A percentile compares a stretch with the other conserved stretches of the same genome.
Conservation (phyloP, 2,797 vertebrate species). For the Lepus townsendii region DNA sequence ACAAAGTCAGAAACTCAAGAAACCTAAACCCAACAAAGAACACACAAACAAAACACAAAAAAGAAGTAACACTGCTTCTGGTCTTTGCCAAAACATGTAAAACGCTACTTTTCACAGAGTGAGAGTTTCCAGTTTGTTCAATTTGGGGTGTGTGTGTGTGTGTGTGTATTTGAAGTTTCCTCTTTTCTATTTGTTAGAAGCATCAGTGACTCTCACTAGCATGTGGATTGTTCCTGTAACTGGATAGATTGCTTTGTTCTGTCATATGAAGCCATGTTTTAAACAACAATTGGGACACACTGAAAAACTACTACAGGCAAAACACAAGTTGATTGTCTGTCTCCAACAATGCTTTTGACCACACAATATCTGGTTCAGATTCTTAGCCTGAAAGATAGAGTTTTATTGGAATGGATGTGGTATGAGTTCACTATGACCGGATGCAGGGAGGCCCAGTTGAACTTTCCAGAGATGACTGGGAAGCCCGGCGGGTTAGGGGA, state of each 20-base stretch:
- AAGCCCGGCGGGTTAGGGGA: constrained; percentile 97
- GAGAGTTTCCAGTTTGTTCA: constrained; percentile 89
- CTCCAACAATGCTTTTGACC: constrained; percentile 96
- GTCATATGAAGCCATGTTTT: constrained; percentile 87
- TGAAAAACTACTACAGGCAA: constrained; percentile 91
- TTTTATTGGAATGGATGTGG: constrained; percentile 86
- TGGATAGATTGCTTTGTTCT: constrained; percentile 88
- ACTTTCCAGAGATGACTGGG: constrained; percentile 98
- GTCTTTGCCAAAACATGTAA: constrained; percentile 85
- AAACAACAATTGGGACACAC: constrained; percentile 86
- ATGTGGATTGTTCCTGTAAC: constrained; percentile 77
- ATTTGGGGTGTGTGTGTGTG: constrained; percentile 26
- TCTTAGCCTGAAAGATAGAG: constrained; percentile 88
- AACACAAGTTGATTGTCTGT: constrained; percentile 98
- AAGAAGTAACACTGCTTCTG: constrained; percentile 89
- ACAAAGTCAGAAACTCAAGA: constrained; percentile 25
- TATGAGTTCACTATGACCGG: constrained; percentile 94
- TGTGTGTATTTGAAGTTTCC: constrained; percentile 64
- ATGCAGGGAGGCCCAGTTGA: constrained; percentile 95
- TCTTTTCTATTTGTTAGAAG: constrained; percentile 78
- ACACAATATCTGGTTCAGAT: constrained; percentile 91
- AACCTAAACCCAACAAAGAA: background rate
- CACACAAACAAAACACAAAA: constrained; percentile 41
- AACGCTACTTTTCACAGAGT: constrained; percentile 86
- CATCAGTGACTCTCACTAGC: constrained; percentile 86